Base-by-base conservation (phyloP, 2,797 vertebrate species). In the Spinus pinus region DNA sequence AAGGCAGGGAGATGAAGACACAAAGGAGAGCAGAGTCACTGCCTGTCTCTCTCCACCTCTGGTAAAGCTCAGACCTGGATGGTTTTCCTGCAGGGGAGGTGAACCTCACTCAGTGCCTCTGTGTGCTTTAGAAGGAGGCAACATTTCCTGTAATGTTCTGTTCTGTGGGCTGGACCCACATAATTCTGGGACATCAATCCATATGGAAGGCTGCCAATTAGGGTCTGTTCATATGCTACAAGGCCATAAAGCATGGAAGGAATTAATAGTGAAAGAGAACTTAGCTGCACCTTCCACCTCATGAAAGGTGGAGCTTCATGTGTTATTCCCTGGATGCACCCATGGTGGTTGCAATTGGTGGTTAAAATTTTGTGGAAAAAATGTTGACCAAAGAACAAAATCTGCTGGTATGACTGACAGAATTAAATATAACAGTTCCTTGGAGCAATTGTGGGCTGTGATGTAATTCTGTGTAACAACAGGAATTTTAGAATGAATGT, bases 401-500 rank as follows among this genome's bases (percentile, higher is more conserved):
- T 86, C 30, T 87, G 5, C 53, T 58, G 60, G 31, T 71, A 20
- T 54, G 73, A 84, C 78, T 94, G 88, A 66, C 51, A 86, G 39
- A 96, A 94, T 92, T 95, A 88, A 93, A 44, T 61, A 3, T 44
- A 94, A 86, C 22, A 75, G 56, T 53, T 95, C 69, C 58, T 93
- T 96, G 65, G 67, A 94, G 80, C 35, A 82, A 61, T 27, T 92
- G 18, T 93, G 57, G 37, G 80, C 30, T 93, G 54, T 75, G 94
- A 46, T 18, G 11, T 86, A 95, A 93, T 91, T 91, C 67, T 93
- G 44, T 87, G 7, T 85, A 91, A 95, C 54, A 83, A 74, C 49
- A 77, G 81, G 85, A 66, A 87, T 96, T 94, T 83, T 42, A 44
- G 94, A 95, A 91, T 90, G 82, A 95, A 77, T 83, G 58, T 65